phyloP scores from a whole-genome alignment of 2,797 vertebrate species.

The Clarias platycephalus region DNA sequence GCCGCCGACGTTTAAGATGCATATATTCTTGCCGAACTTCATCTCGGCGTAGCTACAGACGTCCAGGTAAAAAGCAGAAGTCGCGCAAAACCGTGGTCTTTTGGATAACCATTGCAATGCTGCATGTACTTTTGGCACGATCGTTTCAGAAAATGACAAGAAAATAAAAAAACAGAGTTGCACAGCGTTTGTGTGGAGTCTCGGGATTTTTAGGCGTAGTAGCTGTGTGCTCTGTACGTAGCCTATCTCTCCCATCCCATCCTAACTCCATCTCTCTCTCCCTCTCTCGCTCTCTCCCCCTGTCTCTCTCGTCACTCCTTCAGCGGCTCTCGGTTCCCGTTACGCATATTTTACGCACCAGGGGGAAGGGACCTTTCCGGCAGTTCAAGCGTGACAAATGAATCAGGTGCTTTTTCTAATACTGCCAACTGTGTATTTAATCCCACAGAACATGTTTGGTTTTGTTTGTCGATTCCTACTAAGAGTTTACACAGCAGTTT shows the following conservation, averaged over 20 bases:
- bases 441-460: neutral
- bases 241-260: conserved; percentile 29
- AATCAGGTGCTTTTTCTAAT: conserved; percentile 8
- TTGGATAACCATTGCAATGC: conserved; percentile 31
- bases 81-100: conserved; percentile 11
- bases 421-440: neutral
- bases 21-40: conserved; percentile 83
- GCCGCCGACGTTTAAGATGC: conserved; percentile 93
- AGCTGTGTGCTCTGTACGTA: neutral
- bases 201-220: neutral
- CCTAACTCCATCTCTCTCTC: conserved; percentile 64
- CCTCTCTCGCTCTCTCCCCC: conserved; percentile 16
- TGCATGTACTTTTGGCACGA: conserved; percentile 14
- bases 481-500: neutral
- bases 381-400: conserved; percentile 1
- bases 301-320: conserved; percentile 8
- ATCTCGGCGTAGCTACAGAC: conserved; percentile 57
- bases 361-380: conserved; percentile 18
- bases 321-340: conserved; percentile 4
- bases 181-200: conserved; percentile 12
- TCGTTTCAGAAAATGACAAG: neutral
- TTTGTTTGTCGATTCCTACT: neutral
- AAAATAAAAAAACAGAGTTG: neutral
- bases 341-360: conserved; percentile 35
- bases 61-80: conserved; percentile 16